Evolutionary conservation across 2,888 invertebrate genomes (phyloP).

Genomic region (Mylabris sibirica): DNA sequence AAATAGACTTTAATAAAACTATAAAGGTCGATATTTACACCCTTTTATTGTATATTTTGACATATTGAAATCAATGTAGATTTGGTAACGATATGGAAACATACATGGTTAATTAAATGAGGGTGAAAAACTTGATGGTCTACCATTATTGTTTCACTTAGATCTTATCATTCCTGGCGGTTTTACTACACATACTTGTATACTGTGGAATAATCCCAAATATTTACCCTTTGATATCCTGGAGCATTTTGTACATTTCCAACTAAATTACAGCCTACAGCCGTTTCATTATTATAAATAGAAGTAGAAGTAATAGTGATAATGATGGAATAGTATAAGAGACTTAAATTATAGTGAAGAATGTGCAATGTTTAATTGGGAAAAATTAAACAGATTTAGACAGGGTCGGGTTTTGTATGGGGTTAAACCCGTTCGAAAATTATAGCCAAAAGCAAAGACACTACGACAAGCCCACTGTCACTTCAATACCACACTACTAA

Average conservation of each 20-base stretch:
- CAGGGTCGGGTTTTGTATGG: neutral
- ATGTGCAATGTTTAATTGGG: neutral
- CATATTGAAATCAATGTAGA: neutral
- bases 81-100: neutral
- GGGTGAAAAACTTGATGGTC: too few species aligned
- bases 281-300: neutral
- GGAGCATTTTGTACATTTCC: neutral
- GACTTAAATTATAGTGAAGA: neutral
- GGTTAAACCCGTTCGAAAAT: neutral
- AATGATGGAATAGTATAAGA: neutral
- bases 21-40: neutral
- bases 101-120: too few species aligned
- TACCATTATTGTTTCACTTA: neutral
- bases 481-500: conserved; percentile 59
- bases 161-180: neutral
- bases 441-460: conserved; percentile 1
- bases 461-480: conserved; percentile 57
- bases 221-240: neutral
- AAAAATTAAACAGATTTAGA: neutral
- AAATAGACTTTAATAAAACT: neutral
- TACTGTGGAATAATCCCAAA: neutral
- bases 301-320: neutral
- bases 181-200: neutral
- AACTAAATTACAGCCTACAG: neutral
- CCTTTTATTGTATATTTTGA: neutral